Evolutionary conservation across 2,888 invertebrate genomes (phyloP).

Genomic region (Brachycybe producta): DNA sequence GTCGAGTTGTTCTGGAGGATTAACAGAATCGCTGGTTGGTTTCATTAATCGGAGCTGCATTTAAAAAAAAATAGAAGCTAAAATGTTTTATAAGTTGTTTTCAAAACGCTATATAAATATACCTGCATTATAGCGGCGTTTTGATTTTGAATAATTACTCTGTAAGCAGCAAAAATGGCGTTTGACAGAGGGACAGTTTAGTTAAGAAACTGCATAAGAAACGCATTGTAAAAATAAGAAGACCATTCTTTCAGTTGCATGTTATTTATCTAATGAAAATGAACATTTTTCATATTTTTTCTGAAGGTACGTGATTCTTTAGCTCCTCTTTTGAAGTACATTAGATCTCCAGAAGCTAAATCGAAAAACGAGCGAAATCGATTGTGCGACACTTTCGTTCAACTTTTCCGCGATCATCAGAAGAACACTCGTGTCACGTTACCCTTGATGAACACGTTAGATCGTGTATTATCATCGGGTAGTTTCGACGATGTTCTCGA

Average conservation of each 20-base stretch:
- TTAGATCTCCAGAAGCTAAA: not conserved
- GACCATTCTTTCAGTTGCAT: too few species aligned
- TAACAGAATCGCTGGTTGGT: conserved; percentile 76
- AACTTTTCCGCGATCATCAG: conserved; percentile 60
- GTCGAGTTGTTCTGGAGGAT: conserved; percentile 74
- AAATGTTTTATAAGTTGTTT: too few species aligned
- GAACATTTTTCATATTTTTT: too few species aligned
- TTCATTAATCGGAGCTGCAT: conserved; percentile 14
- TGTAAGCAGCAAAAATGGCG: too few species aligned
- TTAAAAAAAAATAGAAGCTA: not conserved
- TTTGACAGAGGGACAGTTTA: too few species aligned
- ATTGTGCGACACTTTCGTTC: conserved; percentile 55
- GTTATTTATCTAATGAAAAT: too few species aligned
- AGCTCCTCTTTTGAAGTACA: not conserved
- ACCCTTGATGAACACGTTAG: conserved; percentile 73
- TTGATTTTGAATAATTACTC: too few species aligned
- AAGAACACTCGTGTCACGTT: conserved; percentile 68
- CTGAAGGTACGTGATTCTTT: conserved; percentile 5
- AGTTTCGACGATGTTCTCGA: conserved; percentile 28
- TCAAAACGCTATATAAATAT: too few species aligned
- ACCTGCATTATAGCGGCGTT: too few species aligned
- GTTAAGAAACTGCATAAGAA: too few species aligned
- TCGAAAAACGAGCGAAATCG: not conserved
- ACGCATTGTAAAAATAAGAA: too few species aligned
- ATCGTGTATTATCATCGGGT: conserved; percentile 66